Evolutionary conservation across 2,113 vertebrate species (phyloP), one percentile per base, ranked within the genome.

Genomic region (human): DNA sequence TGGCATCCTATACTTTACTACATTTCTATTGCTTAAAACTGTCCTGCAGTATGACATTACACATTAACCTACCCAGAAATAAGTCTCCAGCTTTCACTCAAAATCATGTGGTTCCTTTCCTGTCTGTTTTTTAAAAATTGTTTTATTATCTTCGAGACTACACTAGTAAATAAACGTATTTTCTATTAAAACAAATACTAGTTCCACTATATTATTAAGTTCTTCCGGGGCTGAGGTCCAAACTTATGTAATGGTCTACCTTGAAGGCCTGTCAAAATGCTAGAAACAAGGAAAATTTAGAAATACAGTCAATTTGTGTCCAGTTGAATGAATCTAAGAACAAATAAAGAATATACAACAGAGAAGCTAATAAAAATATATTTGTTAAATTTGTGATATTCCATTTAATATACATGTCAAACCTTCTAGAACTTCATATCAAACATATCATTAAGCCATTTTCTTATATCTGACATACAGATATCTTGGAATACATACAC

Each of bases 291-390:
- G 17, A 97, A 86, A 66, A 32, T 38, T 96, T 55, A 59, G 11
- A 98, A 94, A 82, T 50, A 50, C 7, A 82, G 25, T 84, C 2
- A 80, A 52, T 84, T 66, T 40, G 18, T 94, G 10, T 38, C 87
- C 12, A 84, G 45, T 48, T 92, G 59, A 43, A 81, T 90, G 25
- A 55, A 38, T 52, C 5, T 95, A 96, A 97, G 48, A 90, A 93
- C 4, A 92, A 90, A 91, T 30, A 73, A 86, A 83, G 13, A 79
- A 32, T 64, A 90, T 10, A 55, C 14, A 93, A 78, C 1, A 93
- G 6, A 79, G 0, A 14, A 86, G n/a, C 66, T 87, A 59, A 96
- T 75, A 20, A 61, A 95, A 92, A 43, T 38, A 55, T 35, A 45
- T 72, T 59, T 89, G 59, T 43, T 45, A 45, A 59, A 32, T 59